Base-by-base conservation (phyloP, 2,888 invertebrate genomes). In the Furcula furcula region DNA sequence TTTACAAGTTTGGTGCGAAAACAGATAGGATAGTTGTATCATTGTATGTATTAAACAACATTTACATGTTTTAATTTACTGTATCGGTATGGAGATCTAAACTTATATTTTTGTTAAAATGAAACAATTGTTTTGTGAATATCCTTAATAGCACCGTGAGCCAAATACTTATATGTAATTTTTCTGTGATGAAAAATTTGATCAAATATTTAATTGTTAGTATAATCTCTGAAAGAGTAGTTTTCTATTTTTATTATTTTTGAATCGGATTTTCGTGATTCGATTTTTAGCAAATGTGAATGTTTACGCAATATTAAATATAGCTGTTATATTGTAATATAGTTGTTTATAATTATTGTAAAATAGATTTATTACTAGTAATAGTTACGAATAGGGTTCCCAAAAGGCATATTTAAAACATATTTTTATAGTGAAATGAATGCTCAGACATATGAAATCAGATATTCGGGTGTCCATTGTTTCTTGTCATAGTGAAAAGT, bases 121-220 rank as follows among this genome's bases (percentile, higher is more conserved):
- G n/a, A n/a, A n/a, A n/a, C n/a, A n/a, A n/a, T n/a, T n/a, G n/a
- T n/a, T n/a, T n/a, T n/a, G n/a, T n/a, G n/a, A n/a, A n/a, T n/a
- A n/a, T n/a, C n/a, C n/a, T n/a, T n/a, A n/a, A n/a, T n/a, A n/a
- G n/a, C n/a, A n/a, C n/a, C n/a, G n/a, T n/a, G n/a, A n/a, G n/a
- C n/a, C n/a, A n/a, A n/a, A n/a, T n/a, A n/a, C n/a, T n/a, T n/a
- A 16, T 16, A 4, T 16, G 4, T 9, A 6, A 50, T 39, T 47
- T 61, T 59, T 35, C 60, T 73, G 72, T 72, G 65, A 64, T 73
- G 40, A 37, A 40, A 37, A 22, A 37, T 40, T 57, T 62, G 35
- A 53, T 42, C 34, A 52, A 45, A 44, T 50, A 51, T 53, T 56
- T 43, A 43, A 46, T 47, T 58, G 64, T 74, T 68, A 52, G 55